phyloP scores from a whole-genome alignment of 2,888 invertebrate species.

The Hipparchia sbordonii region DNA sequence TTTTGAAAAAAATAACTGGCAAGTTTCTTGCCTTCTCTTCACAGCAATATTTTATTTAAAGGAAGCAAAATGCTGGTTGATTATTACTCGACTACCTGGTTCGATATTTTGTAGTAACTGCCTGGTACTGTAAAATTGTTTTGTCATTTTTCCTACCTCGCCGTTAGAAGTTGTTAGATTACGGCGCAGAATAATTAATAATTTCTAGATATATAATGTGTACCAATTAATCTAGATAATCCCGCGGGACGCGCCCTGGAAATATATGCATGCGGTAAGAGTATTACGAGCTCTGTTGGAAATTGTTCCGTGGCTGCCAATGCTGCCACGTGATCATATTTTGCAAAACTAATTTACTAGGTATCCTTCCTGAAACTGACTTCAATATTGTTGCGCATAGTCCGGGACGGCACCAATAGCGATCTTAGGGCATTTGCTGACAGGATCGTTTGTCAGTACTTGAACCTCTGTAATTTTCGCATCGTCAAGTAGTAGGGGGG shows the following conservation, averaged over 20 bases:
- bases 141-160: not conserved
- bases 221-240: constrained; percentile 37
- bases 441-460: too few relatives aligned
- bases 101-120: too few relatives aligned
- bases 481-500: too few relatives aligned
- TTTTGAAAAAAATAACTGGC: too few relatives aligned
- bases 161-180: constrained; percentile 29
- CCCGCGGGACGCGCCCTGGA: constrained; percentile 31
- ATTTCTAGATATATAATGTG: constrained; percentile 26
- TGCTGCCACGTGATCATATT: constrained; percentile 8
- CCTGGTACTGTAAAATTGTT: not conserved
- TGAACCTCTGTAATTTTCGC: too few relatives aligned
- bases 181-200: constrained; percentile 29
- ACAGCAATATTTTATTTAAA: too few relatives aligned
- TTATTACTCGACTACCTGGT: too few relatives aligned
- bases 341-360: not conserved
- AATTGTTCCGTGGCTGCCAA: constrained; percentile 16
- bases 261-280: constrained; percentile 30
- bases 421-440: too few relatives aligned
- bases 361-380: not conserved
- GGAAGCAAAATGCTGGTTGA: too few relatives aligned
- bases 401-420: too few relatives aligned
- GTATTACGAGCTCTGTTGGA: constrained; percentile 23
- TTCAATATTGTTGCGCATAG: not conserved
- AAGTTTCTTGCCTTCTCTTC: too few relatives aligned